Base-by-base conservation (phyloP, 2,888 invertebrate species). In the Habroteleia sp. region DNA sequence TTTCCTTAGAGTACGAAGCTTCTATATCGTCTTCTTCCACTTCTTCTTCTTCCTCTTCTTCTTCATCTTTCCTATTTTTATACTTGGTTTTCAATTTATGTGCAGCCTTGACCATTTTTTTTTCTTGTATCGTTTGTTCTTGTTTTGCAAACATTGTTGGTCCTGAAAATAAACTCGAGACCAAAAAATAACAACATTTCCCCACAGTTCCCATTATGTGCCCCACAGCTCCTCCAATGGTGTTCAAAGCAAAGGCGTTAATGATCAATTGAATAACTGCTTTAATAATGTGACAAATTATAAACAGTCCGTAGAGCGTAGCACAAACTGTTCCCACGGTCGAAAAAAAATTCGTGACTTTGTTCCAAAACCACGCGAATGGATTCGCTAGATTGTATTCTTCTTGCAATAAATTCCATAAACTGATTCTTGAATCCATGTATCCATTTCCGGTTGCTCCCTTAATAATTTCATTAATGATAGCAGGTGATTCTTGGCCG, bases 251-350 rank as follows among this genome's bases (percentile, higher is more conserved):
- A 25, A 62, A 48, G 3, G 62, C 39, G 14, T 14, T 41, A 2
- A 62, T 16, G 2, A 62, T 31, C 23, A 62, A 31, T 1, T 50
- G 27, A 0, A 62, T 41, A 13, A 62, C 13, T n/a, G 48, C 8
- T 13, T 50, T 62, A 0, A 50, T 6, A 14, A 50, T 27, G 1
- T 62, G 62, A 62, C 62, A 62, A 1, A 48, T 1, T 10, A 50
- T 8, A 16, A 48, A 41, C 3, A 50, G 8, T 0, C 62, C 62
- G 10, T 41, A 62, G 6, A 62, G 3, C 2, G 39, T 1, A 7
- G 62, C 62, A 5, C 39, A 48, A 10, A 31, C 1, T 0, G 39
- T 11, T 7, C 62, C 62, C 6, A 62, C 0, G 7, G 1, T 29
- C 6, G 13, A 25, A 11, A 62, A 48, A 6, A 41, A 39, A 0